phyloP scores from a whole-genome alignment of 1,140 invertebrate genomes.

The Mya arenaria region DNA sequence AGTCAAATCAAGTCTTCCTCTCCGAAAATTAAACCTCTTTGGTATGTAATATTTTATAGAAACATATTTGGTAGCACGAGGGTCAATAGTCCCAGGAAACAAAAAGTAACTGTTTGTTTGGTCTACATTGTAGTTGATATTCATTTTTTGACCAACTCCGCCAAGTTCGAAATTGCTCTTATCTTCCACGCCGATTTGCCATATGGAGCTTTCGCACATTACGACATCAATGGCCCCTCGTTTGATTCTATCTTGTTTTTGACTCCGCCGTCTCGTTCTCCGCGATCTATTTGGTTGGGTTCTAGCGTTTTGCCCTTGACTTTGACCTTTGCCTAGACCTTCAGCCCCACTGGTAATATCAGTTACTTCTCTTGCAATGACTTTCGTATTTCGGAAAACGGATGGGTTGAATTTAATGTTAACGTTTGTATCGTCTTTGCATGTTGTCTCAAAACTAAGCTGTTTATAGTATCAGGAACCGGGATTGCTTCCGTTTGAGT shows the following conservation, averaged over 20 bases:
- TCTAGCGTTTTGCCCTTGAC: neutral
- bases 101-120: neutral
- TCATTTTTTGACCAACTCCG: neutral
- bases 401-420: neutral
- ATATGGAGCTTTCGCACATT: neutral
- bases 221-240: neutral
- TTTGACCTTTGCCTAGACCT: neutral
- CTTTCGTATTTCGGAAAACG: neutral
- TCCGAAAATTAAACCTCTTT: neutral
- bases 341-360: too few relatives aligned
- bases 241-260: too few relatives aligned
- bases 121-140: conserved; percentile 1
- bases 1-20: neutral
- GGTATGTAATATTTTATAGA: conserved; percentile 6
- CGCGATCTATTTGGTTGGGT: neutral
- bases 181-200: neutral
- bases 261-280: too few relatives aligned
- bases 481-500: too few relatives aligned
- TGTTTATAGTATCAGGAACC: neutral
- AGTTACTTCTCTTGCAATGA: neutral
- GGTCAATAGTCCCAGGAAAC: conserved; percentile 11
- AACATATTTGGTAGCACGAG: neutral
- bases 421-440: neutral
- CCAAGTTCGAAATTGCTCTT: neutral
- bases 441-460: neutral